Percentiles rank a stretch among this genome's conserved stretches.
Conservation (phyloP, 2,113 vertebrate genomes). For the Balaenoptera acutorostrata region DNA sequence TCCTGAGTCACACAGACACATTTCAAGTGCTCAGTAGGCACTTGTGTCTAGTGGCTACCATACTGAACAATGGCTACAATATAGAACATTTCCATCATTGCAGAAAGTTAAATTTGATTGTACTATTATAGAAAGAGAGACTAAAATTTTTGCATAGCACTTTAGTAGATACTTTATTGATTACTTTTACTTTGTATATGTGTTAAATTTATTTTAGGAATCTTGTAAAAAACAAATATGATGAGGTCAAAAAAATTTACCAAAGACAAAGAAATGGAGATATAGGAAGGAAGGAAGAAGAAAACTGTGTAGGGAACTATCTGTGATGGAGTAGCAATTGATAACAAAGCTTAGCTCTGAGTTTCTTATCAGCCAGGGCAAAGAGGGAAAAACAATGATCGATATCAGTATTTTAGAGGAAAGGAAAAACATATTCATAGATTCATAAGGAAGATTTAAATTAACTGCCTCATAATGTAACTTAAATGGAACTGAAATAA, state of each 20-base stretch:
- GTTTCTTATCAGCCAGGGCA: neutral
- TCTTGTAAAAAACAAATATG: neutral
- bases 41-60: neutral
- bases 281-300: neutral
- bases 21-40: neutral
- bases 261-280: neutral
- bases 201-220: neutral
- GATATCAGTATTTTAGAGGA: neutral
- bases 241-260: neutral
- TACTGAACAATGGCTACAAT: neutral
- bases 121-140: neutral
- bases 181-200: neutral
- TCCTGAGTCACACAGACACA: neutral
- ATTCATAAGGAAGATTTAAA: neutral
- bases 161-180: neutral
- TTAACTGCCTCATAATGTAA: neutral
- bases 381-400: neutral
- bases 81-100: neutral
- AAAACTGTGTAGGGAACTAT: neutral
- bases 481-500: neutral
- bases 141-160: neutral
- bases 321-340: neutral
- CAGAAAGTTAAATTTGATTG: neutral
- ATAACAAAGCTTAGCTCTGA: neutral
- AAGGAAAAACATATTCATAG: neutral